Evolutionary conservation across 2,888 invertebrate species (phyloP), one percentile per base, ranked within the genome.

Genomic region (Pyralis farinalis): DNA sequence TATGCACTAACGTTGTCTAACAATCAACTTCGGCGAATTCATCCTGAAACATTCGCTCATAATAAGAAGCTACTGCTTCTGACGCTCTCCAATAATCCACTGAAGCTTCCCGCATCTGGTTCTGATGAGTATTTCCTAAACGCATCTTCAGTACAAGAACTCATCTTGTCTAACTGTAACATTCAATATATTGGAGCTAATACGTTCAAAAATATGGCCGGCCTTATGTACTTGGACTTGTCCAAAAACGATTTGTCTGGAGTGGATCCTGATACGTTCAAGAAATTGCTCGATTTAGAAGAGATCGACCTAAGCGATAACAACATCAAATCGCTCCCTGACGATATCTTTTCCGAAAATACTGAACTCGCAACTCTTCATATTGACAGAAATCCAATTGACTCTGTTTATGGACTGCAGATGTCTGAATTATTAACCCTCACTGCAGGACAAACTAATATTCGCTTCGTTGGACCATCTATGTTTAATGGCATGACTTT

Each of bases 301-400:
- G 94, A 95, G 60, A 73, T 96, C 20, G 93, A 94, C 61, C 78
- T 96, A 6, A 93, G 94, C 10, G 91, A 93, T 51, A 96, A 96
- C 64, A 83, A 90, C 4, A 88, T 96, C 21, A 90, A 84, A 48
- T 88, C 90, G 1, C 75, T 96, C 35, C 92, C 94, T 0, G 72
- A 85, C 6, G 91, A 91, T 7, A 80, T 94, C 27, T 94, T 95
- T 70, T 90, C 91, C 5, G 90, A 91, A 44, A 95, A 94, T 44
- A 83, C 79, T 21, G 91, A 92, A 47, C 77, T 96, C 37, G 92
- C 92, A 37, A 93, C 92, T 3, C 90, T 96, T 10, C 91, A 92
- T 56, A 83, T 94, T 53, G 91, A 93, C 64, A 92, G 93, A 55
- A 94, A 94, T 62, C 92, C 94, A 0, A 90, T 94, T 49, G 80